Conservation (phyloP, 2,888 invertebrate species). For the Rhagonycha lutea region DNA sequence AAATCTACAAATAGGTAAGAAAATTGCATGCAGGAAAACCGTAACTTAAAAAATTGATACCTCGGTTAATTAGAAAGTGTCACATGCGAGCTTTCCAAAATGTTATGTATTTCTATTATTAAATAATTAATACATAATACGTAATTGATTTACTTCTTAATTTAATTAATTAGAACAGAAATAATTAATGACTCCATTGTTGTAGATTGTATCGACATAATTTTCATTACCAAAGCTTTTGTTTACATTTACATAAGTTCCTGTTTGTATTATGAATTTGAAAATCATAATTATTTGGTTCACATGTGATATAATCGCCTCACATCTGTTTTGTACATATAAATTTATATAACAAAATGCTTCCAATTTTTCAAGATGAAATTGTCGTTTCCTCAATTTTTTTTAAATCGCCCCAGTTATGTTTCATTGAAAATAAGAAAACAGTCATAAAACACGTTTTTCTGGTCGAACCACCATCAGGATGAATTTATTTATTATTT, state of each 20-base stretch:
- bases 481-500: neutral
- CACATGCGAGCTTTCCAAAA: neutral
- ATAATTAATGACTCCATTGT: neutral
- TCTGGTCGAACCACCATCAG: neutral
- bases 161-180: neutral
- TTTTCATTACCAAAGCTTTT: neutral
- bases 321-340: neutral
- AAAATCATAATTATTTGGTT: neutral
- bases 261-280: neutral
- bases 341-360: neutral
- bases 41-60: neutral
- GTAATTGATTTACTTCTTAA: neutral
- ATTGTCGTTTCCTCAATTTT: neutral
- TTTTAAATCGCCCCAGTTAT: neutral
- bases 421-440: neutral
- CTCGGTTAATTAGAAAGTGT: slow-evolving; percentile 1
- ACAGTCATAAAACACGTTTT: neutral
- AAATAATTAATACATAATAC: neutral
- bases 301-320: neutral
- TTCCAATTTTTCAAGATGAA: neutral
- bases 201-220: neutral
- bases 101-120: neutral
- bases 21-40: neutral
- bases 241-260: neutral
- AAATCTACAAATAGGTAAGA: neutral